phyloP scores from a whole-genome alignment of 2,113 vertebrate genomes.

The Phalacrocorax carbo region DNA sequence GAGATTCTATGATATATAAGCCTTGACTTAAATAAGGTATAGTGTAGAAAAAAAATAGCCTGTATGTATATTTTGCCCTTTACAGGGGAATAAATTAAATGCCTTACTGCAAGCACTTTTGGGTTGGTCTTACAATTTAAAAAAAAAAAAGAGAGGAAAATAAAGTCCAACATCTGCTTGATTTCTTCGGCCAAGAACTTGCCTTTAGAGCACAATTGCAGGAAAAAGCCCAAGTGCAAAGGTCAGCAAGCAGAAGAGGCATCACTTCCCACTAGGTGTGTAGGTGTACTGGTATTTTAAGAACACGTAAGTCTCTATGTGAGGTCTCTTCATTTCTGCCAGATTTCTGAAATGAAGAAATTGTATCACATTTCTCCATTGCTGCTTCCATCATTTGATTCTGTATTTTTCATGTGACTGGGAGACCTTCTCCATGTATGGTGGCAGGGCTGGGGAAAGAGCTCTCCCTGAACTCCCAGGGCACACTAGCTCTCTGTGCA shows the following conservation, averaged over 20 bases:
- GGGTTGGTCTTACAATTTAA: not conserved
- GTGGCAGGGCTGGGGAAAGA: not conserved
- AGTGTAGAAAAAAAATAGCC: not conserved
- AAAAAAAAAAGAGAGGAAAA: not conserved
- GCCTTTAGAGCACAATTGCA: conserved; percentile 21
- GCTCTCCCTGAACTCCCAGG: rapidly evolving
- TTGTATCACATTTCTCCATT: not conserved
- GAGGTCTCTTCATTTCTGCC: not conserved
- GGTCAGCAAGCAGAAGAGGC: conserved; percentile 4
- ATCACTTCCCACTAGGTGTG: not conserved
- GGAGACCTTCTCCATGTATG: rapidly evolving
- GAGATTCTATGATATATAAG: not conserved
- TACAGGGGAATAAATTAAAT: conserved; percentile 18
- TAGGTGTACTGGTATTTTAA: conserved; percentile 1
- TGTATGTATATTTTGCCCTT: not conserved
- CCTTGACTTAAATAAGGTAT: not conserved
- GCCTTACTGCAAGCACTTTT: not conserved
- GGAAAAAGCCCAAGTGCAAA: not conserved
- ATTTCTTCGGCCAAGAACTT: conserved; percentile 38
- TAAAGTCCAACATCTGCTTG: conserved; percentile 9
- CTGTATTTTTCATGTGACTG: not conserved
- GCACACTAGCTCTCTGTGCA: not conserved
- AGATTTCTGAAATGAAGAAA: not conserved
- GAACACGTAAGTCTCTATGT: not conserved
- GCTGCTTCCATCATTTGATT: not conserved